Evolutionary conservation across 2,797 vertebrate genomes (phyloP), one percentile per base, ranked within the genome.

Genomic region (Bradypodion pumilum): DNA sequence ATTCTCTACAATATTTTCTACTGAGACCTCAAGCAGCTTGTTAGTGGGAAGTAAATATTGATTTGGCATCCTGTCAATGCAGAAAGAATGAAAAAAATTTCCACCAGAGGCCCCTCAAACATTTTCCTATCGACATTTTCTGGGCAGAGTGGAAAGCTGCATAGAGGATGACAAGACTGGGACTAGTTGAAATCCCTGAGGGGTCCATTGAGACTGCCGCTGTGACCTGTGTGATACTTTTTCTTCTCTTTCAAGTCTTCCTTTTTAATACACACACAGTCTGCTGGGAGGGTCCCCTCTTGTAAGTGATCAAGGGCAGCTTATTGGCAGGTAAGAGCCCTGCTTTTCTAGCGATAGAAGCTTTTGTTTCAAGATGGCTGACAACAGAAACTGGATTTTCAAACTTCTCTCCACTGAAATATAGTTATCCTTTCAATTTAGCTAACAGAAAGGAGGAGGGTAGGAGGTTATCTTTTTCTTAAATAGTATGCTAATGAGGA

Each of bases 1-100:
- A 96, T 95, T 96, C 96, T 96, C 94, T 96, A 97, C 96, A 97
- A 97, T 98, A 97, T 97, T 97, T 97, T 98, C 97, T 98, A 96
- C 97, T 97, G 97, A 98, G 98, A 99, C 98, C 98, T 98, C 95
- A 97, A 98, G 98, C 98, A 98, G 98, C 98, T 99, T 99, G 98
- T 99, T 99, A 99, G 98, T 99, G 98, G 98, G 98, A 99, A 99
- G 98, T 98, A 98, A 99, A 98, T 99, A 99, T 99, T 99, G 98
- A 99, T 99, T 98, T 97, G 98, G 98, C 97, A 97, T 98, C 97
- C 98, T 99, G 98, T 99, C 98, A 97, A 99, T 99, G 98, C 97
- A 97, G 97, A 97, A 98, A 98, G 98, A 99, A 99, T 99, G 98
- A 99, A 98, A 98, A 98, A 98, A 98, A 98, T 97, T 97, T 99